A percentile compares a stretch with the other conserved stretches of the same genome.
These are phyloP conservation scores for Leptura quadrifasciata DNA, from an alignment of 2,888 invertebrate species.

Conservation along the genomic window DNA sequence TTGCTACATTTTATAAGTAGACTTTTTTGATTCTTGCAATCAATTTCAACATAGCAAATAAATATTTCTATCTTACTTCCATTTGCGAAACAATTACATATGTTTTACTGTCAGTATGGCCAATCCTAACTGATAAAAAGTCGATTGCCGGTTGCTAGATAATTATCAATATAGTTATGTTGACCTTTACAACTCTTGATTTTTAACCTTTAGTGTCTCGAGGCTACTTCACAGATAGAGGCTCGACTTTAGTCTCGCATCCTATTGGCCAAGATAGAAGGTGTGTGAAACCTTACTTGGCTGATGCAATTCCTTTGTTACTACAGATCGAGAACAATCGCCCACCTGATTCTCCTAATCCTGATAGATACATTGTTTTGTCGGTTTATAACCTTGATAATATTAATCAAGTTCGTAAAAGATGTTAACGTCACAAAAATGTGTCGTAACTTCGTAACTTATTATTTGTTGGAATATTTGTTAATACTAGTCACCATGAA, in stretches of 20 bases:
- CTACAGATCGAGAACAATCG: neutral
- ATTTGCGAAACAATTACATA: neutral
- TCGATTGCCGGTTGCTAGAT: neutral
- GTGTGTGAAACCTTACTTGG: conserved; percentile 10
- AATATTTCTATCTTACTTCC: neutral
- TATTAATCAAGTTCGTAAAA: neutral
- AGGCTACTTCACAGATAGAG: conserved; percentile 8
- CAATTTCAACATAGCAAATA: neutral
- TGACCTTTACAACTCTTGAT: conserved; percentile 14
- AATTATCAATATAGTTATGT: neutral
- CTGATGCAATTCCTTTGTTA: conserved; percentile 20
- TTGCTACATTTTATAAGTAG: neutral
- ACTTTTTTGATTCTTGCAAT: neutral
- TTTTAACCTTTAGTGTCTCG: conserved; percentile 15
- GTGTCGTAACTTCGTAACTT: neutral
- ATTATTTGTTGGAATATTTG: neutral
- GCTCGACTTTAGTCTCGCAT: conserved; percentile 32
- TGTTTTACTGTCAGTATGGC: neutral
- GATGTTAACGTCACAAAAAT: neutral
- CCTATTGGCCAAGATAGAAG: conserved; percentile 23
- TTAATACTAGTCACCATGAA: no score
- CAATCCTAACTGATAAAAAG: neutral
- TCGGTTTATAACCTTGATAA: neutral
- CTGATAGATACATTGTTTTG: neutral
- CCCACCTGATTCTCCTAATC: neutral